Evolutionary conservation across 2,113 vertebrate genomes (phyloP), one percentile per base, ranked within the genome.

Genomic region (Opisthocomus hoazin): DNA sequence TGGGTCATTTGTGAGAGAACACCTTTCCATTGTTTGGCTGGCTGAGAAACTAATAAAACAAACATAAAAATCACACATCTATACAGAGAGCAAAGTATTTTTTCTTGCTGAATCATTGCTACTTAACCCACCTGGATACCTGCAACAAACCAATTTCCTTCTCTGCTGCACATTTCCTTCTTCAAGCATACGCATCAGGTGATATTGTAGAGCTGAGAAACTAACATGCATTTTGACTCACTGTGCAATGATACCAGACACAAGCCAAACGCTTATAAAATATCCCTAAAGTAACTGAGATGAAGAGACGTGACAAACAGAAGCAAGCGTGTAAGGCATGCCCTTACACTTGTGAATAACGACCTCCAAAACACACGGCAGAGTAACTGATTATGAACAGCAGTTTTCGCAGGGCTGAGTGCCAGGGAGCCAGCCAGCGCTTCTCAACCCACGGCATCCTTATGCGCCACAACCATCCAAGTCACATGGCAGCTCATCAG

Each of bases 381-480:
- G 13, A 79, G 10, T 20, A 66, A 54, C 5, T 3, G 2, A 10
- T 32, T 12, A 81, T 6, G 30, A 5, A 65, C 17, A 10, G 41
- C 1, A 2, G 34, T 80, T 83, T 83, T 43, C 75, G 60, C 82
- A 71, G 17, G 36, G 2, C 7, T 23, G 34, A 75, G 21, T 21
- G 64, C 16, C 39, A 36, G 19, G 10, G 58, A 77, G 26, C 41
- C 1, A 68, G 26, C 11, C 29, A 68, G 27, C 24, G 19, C 12
- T 60, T 80, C 50, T 51, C 0, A 0, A 37, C 6, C 12, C 11
- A 9, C 3, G 16, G n/a, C 22, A 57, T 29, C n/a, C 30, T 51
- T 56, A 56, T 1, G 8, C 23, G 63, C 18, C 32, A 48, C 6
- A 83, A 70, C 11, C 12, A 75, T 10, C 6, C 20, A 50, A 53